A percentile compares a stretch with the other conserved stretches of the same genome.
Evolutionary conservation across 1,140 invertebrate genomes (phyloP).

Genomic region (Pachypeltis micranthus): DNA sequence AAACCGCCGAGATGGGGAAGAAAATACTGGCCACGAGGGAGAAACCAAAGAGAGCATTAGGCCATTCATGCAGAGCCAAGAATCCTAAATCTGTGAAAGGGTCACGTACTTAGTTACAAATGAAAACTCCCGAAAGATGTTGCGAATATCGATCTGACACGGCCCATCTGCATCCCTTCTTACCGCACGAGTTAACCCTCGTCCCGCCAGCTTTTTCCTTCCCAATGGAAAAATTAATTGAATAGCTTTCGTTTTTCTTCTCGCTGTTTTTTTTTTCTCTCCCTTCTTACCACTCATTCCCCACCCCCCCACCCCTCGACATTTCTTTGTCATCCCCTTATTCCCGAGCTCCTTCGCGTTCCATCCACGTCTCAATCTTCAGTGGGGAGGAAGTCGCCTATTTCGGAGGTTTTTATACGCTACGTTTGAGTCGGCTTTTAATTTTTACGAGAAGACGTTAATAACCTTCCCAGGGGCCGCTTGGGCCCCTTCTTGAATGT

Average conservation of each 20-base stretch:
- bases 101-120: slow-evolving; percentile 13
- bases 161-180: slow-evolving; percentile 22
- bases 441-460: slow-evolving; percentile 17
- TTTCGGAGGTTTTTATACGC: slow-evolving; percentile 14
- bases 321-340: neutral
- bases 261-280: slow-evolving; percentile 8
- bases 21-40: no score
- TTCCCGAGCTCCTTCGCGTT: neutral
- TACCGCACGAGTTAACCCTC: slow-evolving; percentile 23
- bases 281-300: neutral
- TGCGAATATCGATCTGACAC: slow-evolving; percentile 15
- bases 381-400: neutral
- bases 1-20: no score
- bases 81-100: slow-evolving; percentile 8
- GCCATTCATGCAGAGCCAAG: neutral
- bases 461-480: neutral
- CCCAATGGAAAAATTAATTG: slow-evolving; percentile 26
- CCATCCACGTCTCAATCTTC: slow-evolving; percentile 13
- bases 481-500: no score
- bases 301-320: neutral
- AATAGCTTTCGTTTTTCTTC: slow-evolving; percentile 23
- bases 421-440: slow-evolving; percentile 10
- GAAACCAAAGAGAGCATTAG: neutral
- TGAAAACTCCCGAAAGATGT: slow-evolving; percentile 16
- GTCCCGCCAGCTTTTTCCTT: slow-evolving; percentile 1